Conservation (phyloP, 2,888 invertebrate genomes). For the Ptilodon capucinus region DNA sequence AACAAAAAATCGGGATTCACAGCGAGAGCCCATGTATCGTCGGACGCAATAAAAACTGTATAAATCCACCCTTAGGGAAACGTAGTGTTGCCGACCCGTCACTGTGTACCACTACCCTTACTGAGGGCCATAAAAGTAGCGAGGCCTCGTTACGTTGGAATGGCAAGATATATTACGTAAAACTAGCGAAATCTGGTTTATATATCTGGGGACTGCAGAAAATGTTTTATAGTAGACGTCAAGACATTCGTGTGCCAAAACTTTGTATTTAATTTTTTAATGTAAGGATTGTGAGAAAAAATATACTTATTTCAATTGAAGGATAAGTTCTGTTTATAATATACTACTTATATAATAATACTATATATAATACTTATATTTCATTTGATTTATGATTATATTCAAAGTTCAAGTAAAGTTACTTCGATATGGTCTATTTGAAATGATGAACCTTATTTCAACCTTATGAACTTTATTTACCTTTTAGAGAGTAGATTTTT, state of each 20-base stretch:
- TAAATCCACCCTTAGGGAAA: constrained; percentile 33
- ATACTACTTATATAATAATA: too few species aligned
- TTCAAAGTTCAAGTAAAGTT: too few species aligned
- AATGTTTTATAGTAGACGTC: constrained; percentile 10
- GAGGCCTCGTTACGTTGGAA: constrained; percentile 20
- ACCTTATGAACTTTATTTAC: too few species aligned
- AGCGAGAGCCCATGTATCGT: constrained; percentile 36
- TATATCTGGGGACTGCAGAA: constrained; percentile 11
- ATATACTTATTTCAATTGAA: too few species aligned
- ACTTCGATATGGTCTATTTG: too few species aligned
- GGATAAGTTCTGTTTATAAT: too few species aligned
- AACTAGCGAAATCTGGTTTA: constrained; percentile 17
- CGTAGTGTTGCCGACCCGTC: constrained; percentile 1
- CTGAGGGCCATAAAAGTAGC: constrained; percentile 23
- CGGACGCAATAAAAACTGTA: constrained; percentile 40
- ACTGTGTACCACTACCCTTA: constrained; percentile 14
- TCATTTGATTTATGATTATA: too few species aligned
- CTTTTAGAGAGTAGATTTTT: too few species aligned
- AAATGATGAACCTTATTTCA: too few species aligned
- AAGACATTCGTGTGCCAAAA: constrained; percentile 18
- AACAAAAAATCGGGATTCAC: constrained; percentile 26
- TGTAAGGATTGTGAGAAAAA: too few species aligned
- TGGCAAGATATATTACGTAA: constrained; percentile 25
- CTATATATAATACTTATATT: too few species aligned
- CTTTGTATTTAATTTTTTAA: constrained; percentile 8